Evolutionary conservation across 2,888 invertebrate genomes (phyloP), one percentile per base, ranked within the genome.

Genomic region (Choristoneura rosaceana): DNA sequence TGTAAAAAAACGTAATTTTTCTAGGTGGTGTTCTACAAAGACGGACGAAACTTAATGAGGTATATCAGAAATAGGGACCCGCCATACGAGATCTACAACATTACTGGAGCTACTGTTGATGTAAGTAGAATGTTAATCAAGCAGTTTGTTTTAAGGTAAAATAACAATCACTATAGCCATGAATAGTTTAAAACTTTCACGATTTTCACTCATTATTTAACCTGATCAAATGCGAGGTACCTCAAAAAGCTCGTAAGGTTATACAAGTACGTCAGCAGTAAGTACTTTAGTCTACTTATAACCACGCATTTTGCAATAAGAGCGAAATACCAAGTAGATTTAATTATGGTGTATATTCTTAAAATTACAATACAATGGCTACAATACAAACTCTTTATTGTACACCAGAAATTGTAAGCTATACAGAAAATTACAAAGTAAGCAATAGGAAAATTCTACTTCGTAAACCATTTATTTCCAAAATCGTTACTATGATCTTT

Each of bases 11-110:
- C 5, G 9, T 2, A 52, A 52, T 71, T 60, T 75, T 74, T 68
- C 14, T 82, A 93, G 93, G 93, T 94, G 78, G 93, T 93, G 77
- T 93, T 93, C 79, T 93, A 87, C 82, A 95, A 95, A 85, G 89
- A 89, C 74, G 95, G 93, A 55, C 90, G 90, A 73, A 97, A 97
- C 86, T 96, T 97, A 88, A 96, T 97, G 91, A 96, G 97, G 91
- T 97, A 96, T 84, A 96, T 97, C 79, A 96, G 96, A 78, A 97
- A 96, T 65, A 94, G 97, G 74, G 96, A 95, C 77, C 97, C 97
- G 59, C 97, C 97, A 17, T 97, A 96, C 85, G 95, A 91, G 76
- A 81, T 96, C 77, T 96, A 95, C 81, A 94, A 95, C 76, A 94
- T 95, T 76, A 95, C 95, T 2, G 97, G 97, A 73, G 96, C 96